Percentiles rank a stretch among this genome's conserved stretches.
Conservation (phyloP, 2,888 invertebrate genomes). For the Epirrhoe alternata region DNA sequence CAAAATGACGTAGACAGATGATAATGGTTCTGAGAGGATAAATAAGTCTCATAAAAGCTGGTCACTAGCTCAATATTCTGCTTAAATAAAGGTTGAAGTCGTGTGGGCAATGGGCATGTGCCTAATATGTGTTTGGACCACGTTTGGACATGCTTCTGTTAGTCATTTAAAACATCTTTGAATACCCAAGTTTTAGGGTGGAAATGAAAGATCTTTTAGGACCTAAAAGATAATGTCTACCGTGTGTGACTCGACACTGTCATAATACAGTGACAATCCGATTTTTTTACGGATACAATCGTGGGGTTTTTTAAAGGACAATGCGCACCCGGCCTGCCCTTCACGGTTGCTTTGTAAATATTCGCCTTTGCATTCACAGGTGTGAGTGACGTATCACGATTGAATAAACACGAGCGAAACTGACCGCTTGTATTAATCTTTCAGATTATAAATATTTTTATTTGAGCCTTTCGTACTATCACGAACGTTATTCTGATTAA, state of each 20-base stretch:
- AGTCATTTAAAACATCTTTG: too few species aligned
- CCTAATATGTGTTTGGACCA: too few species aligned
- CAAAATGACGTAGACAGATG: background rate
- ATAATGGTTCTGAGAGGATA: background rate
- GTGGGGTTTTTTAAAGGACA: background rate
- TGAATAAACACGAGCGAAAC: conserved; percentile 9
- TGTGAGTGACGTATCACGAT: conserved; percentile 26
- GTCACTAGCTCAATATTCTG: too few species aligned
- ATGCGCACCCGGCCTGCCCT: background rate
- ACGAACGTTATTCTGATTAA: background rate
- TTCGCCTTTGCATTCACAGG: conserved; percentile 28
- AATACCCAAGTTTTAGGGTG: too few species aligned
- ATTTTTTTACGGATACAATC: too few species aligned
- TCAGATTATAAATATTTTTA: conserved; percentile 5
- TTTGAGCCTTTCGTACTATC: background rate
- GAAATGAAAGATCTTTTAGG: too few species aligned
- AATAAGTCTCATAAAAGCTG: background rate
- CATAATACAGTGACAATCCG: too few species aligned
- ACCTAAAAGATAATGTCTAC: too few species aligned
- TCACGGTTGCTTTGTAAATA: conserved; percentile 32
- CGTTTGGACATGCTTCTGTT: too few species aligned
- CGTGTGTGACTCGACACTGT: too few species aligned
- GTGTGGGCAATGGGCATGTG: too few species aligned
- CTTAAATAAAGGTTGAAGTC: too few species aligned
- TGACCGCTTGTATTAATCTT: conserved; percentile 3